Percentiles rank a stretch among this genome's conserved stretches.
Conservation (phyloP, 2,113 vertebrate species). For the Datnioides undecimradiatus region DNA sequence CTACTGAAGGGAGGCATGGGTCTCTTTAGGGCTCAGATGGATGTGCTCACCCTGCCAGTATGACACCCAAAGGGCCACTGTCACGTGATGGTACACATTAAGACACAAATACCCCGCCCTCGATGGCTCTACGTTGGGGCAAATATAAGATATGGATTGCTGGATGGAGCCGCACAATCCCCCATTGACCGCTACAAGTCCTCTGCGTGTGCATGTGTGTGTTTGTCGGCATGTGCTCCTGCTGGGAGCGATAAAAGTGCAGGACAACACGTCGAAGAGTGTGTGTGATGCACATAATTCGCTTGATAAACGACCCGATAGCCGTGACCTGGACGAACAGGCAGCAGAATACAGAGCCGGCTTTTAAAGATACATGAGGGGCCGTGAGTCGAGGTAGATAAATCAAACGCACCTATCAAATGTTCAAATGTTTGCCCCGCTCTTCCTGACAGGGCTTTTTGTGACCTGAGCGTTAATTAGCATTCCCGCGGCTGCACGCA, state of each 20-base stretch:
- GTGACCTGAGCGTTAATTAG: constrained; percentile 47
- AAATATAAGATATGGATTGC: constrained; percentile 49
- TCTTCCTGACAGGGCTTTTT: constrained; percentile 13
- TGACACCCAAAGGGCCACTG: constrained; percentile 45
- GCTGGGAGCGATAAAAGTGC: constrained; percentile 34
- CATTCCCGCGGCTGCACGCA: constrained; percentile 39
- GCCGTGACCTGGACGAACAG: constrained; percentile 9
- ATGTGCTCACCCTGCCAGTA: constrained; percentile 44
- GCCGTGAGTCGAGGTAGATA: constrained; percentile 15
- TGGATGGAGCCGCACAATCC: constrained; percentile 42
- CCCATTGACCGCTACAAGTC: constrained; percentile 45
- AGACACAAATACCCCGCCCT: constrained; percentile 33
- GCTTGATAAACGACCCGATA: constrained; percentile 45
- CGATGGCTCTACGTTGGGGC: neutral
- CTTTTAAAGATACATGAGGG: constrained; percentile 21
- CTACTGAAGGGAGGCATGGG: constrained; percentile 17
- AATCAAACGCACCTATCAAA: constrained; percentile 31
- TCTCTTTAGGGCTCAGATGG: constrained; percentile 68
- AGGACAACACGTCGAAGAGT: neutral
- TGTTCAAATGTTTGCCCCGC: constrained; percentile 33
- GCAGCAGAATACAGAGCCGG: constrained; percentile 1
- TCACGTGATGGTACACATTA: constrained; percentile 54
- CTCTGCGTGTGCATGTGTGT: constrained; percentile 25
- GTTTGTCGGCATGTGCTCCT: constrained; percentile 3
- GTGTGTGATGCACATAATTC: constrained; percentile 48